Evolutionary conservation across 1,140 invertebrate genomes (phyloP).

Genomic region (Cryptotermes secundus): DNA sequence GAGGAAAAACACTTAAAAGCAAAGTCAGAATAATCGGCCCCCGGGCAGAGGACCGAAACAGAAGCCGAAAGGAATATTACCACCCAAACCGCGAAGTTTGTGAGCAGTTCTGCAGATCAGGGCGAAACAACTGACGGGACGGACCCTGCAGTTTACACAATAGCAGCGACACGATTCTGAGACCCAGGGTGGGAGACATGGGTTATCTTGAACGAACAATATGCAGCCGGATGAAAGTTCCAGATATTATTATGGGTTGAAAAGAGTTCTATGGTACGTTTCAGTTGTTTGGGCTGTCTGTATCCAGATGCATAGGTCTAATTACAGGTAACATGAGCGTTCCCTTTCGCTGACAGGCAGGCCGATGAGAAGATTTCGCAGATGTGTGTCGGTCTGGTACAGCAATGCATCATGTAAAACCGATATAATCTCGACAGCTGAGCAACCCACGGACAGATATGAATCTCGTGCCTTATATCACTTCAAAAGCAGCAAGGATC

Average conservation of each 20-base stretch:
- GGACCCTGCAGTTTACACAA: too few species aligned
- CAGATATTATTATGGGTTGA: background rate
- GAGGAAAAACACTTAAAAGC: too few species aligned
- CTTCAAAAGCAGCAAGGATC: too few species aligned
- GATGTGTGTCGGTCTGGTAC: background rate
- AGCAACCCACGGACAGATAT: background rate
- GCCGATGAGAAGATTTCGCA: background rate
- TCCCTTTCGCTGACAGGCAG: background rate
- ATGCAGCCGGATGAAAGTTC: background rate
- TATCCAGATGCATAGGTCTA: background rate
- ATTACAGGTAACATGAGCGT: background rate
- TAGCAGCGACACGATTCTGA: too few species aligned
- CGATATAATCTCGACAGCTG: background rate
- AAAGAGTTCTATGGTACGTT: background rate
- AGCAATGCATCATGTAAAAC: conserved; percentile 9
- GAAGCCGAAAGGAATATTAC: too few species aligned
- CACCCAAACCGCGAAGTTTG: too few species aligned
- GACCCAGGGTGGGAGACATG: background rate
- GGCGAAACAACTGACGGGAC: too few species aligned
- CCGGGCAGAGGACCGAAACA: too few species aligned
- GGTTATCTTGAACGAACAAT: background rate
- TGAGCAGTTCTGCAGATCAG: too few species aligned
- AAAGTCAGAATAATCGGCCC: too few species aligned
- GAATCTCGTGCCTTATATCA: too few species aligned
- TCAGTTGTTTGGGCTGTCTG: background rate